phyloP scores from a whole-genome alignment of 2,113 vertebrate genomes.

The Vulpes ferrilata region DNA sequence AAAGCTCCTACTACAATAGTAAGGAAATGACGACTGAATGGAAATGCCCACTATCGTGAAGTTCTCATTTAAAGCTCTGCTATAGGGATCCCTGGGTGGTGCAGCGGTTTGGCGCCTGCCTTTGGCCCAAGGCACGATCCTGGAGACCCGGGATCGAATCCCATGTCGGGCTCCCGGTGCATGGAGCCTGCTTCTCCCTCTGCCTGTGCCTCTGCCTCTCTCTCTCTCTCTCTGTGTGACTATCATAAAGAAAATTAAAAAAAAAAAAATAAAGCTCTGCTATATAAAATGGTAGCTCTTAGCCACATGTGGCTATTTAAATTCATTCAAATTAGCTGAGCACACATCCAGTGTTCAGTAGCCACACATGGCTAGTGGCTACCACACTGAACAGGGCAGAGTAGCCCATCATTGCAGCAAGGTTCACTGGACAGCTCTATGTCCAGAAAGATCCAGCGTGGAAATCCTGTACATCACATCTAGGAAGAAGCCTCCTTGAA shows the following conservation, averaged over 20 bases:
- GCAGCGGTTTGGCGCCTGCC: too few relatives aligned
- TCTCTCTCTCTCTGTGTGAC: too few relatives aligned
- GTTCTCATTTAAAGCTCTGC: constrained; percentile 33
- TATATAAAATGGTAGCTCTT: too few relatives aligned
- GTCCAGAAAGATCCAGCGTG: neutral
- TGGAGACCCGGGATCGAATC: too few relatives aligned
- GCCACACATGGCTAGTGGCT: neutral
- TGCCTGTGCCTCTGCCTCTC: too few relatives aligned
- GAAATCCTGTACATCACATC: neutral
- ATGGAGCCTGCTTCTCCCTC: too few relatives aligned
- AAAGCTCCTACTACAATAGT: neutral
- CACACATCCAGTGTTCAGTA: neutral
- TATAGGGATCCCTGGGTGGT: too few relatives aligned
- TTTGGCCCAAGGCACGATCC: too few relatives aligned
- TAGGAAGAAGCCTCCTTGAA: constrained; percentile 46
- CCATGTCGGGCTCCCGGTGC: too few relatives aligned
- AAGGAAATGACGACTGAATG: neutral
- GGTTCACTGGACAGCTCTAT: constrained; percentile 23
- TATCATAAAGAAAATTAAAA: too few relatives aligned
- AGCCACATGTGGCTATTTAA: too few relatives aligned
- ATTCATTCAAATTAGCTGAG: constrained; percentile 23
- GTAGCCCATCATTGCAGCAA: neutral
- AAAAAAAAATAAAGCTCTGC: too few relatives aligned
- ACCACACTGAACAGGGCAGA: neutral
- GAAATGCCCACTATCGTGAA: neutral